These are phyloP conservation scores for Hymenopus coronatus DNA, from an alignment of 2,888 invertebrate genomes.

Conservation along the genomic window DNA sequence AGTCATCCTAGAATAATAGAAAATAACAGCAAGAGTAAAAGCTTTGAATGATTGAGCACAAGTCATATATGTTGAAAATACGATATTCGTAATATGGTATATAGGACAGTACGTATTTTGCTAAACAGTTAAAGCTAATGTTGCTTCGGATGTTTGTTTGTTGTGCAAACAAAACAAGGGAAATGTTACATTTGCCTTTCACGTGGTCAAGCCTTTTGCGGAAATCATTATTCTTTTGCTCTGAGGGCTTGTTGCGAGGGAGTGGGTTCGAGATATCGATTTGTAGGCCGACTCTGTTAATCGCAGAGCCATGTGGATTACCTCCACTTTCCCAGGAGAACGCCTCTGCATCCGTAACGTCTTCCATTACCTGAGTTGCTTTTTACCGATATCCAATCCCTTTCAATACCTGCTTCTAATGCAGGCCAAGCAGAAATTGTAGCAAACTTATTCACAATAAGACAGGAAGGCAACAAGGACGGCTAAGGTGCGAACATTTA, in stretches of 20 bases:
- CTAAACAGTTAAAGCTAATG: too few species aligned
- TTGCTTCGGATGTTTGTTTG: background rate
- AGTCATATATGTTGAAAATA: too few species aligned
- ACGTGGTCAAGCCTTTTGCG: background rate
- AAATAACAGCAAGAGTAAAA: too few species aligned
- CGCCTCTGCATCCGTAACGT: background rate
- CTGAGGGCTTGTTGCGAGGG: background rate
- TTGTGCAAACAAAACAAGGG: background rate
- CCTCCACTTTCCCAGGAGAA: background rate
- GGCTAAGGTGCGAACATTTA: too few species aligned
- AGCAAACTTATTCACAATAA: too few species aligned
- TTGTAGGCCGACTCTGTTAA: background rate
- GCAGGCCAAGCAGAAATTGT: too few species aligned
- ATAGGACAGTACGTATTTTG: too few species aligned
- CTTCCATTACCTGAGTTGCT: background rate
- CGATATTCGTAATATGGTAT: too few species aligned
- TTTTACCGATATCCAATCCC: background rate
- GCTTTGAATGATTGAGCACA: too few species aligned
- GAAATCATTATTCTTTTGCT: background rate
- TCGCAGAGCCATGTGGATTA: background rate
- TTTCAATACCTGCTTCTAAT: background rate
- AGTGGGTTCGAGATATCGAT: background rate
- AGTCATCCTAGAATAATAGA: too few species aligned
- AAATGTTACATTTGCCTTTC: background rate
- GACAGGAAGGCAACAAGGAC: too few species aligned